Evolutionary conservation across 2,888 invertebrate species (phyloP).

Genomic region (Lepidocyrtinus sp.): DNA sequence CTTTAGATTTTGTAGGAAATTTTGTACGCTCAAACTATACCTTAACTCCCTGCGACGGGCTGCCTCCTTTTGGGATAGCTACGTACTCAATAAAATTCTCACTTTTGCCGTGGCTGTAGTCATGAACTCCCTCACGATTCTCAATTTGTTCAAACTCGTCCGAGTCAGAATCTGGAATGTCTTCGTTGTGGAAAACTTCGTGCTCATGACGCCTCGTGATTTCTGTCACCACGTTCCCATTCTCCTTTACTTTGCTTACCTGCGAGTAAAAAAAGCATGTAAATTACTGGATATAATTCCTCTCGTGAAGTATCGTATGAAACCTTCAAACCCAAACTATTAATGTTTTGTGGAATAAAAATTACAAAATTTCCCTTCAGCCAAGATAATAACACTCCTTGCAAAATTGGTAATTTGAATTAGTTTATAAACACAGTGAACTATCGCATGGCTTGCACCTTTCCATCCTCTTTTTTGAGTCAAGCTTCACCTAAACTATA

Average conservation of each 20-base stretch:
- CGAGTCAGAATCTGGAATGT: conserved; percentile 79
- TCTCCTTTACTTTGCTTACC: conserved; percentile 82
- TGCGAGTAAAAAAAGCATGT: conserved; percentile 71
- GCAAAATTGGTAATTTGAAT: conserved; percentile 38
- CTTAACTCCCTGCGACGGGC: conserved; percentile 84
- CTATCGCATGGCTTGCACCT: conserved; percentile 3
- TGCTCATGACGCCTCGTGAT: conserved; percentile 82
- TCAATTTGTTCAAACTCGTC: conserved; percentile 77
- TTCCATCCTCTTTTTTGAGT: background rate
- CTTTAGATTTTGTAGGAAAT: background rate
- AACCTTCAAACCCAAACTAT: no score
- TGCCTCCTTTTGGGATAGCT: conserved; percentile 70
- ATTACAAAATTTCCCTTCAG: background rate
- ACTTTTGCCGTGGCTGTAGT: conserved; percentile 81
- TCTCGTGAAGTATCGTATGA: no score
- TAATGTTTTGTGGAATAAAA: background rate
- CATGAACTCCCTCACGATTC: conserved; percentile 72
- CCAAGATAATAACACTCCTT: background rate
- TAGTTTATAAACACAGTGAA: conserved; percentile 18
- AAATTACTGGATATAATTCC: no score
- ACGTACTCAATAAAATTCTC: conserved; percentile 86
- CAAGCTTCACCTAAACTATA: conserved; percentile 5
- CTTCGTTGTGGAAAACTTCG: conserved; percentile 86
- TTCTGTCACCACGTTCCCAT: conserved; percentile 90
- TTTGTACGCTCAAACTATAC: no score